Conservation (phyloP, 1,140 invertebrate genomes). For the Apocrypta bakeri region DNA sequence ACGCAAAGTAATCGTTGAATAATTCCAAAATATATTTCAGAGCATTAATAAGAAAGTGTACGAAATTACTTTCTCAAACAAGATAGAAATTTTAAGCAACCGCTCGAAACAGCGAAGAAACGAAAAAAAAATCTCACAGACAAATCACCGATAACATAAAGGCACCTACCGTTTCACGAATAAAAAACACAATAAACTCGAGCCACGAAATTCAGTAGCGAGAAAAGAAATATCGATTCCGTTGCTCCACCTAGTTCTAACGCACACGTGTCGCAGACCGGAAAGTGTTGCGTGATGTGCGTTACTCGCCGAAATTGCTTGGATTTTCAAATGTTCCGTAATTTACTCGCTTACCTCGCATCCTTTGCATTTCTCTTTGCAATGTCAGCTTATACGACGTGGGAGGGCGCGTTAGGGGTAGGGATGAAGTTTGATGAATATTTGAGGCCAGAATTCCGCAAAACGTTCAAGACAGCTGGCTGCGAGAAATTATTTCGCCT, state of each 20-base stretch:
- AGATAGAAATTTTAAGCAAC: not conserved
- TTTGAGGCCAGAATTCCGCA: not conserved
- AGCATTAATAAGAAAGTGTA: too few relatives aligned
- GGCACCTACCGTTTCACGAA: too few relatives aligned
- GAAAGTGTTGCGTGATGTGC: not conserved
- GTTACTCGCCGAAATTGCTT: not conserved
- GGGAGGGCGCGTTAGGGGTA: not conserved
- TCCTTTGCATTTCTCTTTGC: not conserved
- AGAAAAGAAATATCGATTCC: too few relatives aligned
- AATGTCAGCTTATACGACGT: not conserved
- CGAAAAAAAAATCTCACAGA: too few relatives aligned
- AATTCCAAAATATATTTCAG: too few relatives aligned
- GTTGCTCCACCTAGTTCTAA: not conserved
- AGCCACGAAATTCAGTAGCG: too few relatives aligned
- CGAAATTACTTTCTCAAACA: too few relatives aligned
- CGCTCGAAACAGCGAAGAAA: too few relatives aligned
- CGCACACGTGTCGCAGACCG: not conserved
- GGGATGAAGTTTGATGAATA: not conserved
- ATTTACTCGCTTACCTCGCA: not conserved
- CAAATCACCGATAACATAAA: too few relatives aligned
- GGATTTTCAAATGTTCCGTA: slow-evolving; percentile 9
- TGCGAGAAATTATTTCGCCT: not conserved
- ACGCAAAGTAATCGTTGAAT: too few relatives aligned
- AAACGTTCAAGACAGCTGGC: not conserved
- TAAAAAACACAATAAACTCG: too few relatives aligned